These are phyloP conservation scores for Drosophila pectinifera DNA, from an alignment of 1,140 invertebrate genomes.

Conservation along the genomic window DNA sequence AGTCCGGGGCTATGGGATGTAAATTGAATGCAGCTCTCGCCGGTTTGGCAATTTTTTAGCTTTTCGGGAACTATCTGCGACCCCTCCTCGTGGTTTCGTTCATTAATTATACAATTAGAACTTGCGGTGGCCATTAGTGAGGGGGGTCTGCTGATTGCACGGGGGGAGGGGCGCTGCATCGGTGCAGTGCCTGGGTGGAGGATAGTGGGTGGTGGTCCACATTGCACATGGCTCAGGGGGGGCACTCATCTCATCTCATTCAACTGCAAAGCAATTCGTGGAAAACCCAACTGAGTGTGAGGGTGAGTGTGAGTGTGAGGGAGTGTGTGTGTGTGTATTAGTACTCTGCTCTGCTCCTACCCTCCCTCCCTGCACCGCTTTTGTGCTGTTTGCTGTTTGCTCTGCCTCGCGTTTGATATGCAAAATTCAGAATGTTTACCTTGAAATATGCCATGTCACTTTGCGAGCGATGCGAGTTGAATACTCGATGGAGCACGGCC, in stretches of 20 bases:
- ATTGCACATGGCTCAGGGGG: conserved; percentile 35
- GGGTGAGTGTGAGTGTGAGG: conserved; percentile 5
- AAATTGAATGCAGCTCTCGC: conserved; percentile 34
- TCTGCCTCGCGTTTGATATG: conserved; percentile 55
- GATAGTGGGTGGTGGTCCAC: conserved; percentile 7
- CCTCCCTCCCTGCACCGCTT: conserved; percentile 1
- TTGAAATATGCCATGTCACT: conserved; percentile 81
- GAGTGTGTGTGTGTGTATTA: conserved; percentile 9
- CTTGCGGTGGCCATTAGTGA: conserved; percentile 46
- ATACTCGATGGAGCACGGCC: conserved; percentile 49
- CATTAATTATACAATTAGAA: conserved; percentile 82
- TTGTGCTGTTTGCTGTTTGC: conserved; percentile 35
- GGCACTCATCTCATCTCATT: conserved; percentile 44
- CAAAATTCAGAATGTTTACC: conserved; percentile 77
- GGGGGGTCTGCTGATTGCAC: not conserved
- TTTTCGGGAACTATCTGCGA: conserved; percentile 44
- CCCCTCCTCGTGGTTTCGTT: conserved; percentile 47
- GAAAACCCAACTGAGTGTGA: conserved; percentile 42
- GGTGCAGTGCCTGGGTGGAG: not conserved
- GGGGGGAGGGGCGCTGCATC: not conserved
- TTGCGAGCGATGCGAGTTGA: conserved; percentile 57
- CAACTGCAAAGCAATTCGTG: conserved; percentile 62
- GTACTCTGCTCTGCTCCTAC: conserved; percentile 9
- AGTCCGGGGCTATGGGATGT: not conserved
- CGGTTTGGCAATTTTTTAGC: conserved; percentile 37